These are phyloP conservation scores for Drosophila sp. DNA, from an alignment of 1,140 invertebrate genomes.

Conservation along the genomic window DNA sequence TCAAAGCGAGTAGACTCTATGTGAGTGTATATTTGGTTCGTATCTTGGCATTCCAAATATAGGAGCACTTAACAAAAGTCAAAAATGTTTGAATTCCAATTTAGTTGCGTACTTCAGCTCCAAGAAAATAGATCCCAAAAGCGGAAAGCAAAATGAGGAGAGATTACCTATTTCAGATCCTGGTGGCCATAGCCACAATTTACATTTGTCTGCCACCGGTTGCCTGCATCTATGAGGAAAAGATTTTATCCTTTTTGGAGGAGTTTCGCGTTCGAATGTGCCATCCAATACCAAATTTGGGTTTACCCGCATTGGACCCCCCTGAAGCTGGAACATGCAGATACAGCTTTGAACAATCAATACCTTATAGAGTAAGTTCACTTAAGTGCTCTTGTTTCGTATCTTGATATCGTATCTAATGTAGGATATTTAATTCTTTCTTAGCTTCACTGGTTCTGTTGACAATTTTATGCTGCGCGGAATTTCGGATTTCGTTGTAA, in stretches of 20 bases:
- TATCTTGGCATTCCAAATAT: conserved; percentile 62
- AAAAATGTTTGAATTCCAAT: background rate
- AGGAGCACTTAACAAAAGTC: conserved; percentile 59
- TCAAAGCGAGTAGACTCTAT: background rate
- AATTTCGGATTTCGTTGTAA: conserved; percentile 66
- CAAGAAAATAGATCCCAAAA: conserved; percentile 30
- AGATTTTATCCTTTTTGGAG: conserved; percentile 56
- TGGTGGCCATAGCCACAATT: conserved; percentile 44
- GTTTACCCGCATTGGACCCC: conserved; percentile 76
- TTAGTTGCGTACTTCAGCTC: conserved; percentile 41
- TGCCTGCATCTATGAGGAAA: conserved; percentile 47
- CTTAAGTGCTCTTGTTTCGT: too few species aligned
- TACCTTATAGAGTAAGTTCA: conserved; percentile 73
- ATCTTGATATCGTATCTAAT: background rate
- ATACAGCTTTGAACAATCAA: conserved; percentile 59
- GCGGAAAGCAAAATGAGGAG: conserved; percentile 21
- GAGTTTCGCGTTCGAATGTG: conserved; percentile 73
- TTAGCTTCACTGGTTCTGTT: conserved; percentile 67
- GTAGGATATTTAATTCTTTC: background rate
- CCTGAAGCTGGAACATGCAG: conserved; percentile 45
- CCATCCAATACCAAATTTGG: conserved; percentile 75
- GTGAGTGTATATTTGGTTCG: conserved; percentile 16
- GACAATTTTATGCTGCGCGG: conserved; percentile 66
- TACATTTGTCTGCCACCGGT: conserved; percentile 42
- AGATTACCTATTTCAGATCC: conserved; percentile 19